Conservation (phyloP, 2,113 vertebrate species). For the Tragelaphus scriptus region DNA sequence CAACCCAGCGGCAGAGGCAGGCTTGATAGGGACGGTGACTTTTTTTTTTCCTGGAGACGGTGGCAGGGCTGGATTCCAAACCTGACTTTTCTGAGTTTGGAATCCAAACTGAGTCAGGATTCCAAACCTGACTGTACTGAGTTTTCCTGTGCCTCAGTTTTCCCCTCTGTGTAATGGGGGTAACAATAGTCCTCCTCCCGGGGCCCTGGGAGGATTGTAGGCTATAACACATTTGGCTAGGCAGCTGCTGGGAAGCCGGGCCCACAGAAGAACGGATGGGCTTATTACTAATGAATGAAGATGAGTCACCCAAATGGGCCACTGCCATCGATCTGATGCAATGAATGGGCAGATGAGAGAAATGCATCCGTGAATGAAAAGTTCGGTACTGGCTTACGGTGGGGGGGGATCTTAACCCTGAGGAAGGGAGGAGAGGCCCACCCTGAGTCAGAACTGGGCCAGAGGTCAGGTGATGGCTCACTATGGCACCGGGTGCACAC, state of each 20-base stretch:
- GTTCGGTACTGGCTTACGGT: not conserved
- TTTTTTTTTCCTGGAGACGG: not conserved
- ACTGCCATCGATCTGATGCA: not conserved
- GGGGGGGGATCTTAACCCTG: not conserved
- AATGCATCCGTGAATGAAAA: not conserved
- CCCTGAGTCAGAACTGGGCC: not conserved
- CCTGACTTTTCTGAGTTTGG: not conserved
- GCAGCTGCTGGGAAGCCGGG: not conserved
- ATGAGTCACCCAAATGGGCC: conserved; percentile 2
- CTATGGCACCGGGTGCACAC: accelerated
- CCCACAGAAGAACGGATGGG: not conserved
- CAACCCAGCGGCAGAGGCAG: not conserved
- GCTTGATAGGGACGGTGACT: not conserved
- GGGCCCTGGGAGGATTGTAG: not conserved
- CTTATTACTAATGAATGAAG: conserved; percentile 32
- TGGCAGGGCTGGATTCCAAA: not conserved
- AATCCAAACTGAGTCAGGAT: too few relatives aligned
- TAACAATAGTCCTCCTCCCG: accelerated
- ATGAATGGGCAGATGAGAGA: conserved; percentile 6
- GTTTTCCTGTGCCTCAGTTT: not conserved
- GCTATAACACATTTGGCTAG: not conserved
- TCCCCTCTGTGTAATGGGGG: not conserved
- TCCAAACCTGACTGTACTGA: not conserved
- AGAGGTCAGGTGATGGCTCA: not conserved
- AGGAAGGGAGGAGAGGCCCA: not conserved